Evolutionary conservation across 2,113 vertebrate genomes (phyloP).

Genomic region (Guaruba guarouba): DNA sequence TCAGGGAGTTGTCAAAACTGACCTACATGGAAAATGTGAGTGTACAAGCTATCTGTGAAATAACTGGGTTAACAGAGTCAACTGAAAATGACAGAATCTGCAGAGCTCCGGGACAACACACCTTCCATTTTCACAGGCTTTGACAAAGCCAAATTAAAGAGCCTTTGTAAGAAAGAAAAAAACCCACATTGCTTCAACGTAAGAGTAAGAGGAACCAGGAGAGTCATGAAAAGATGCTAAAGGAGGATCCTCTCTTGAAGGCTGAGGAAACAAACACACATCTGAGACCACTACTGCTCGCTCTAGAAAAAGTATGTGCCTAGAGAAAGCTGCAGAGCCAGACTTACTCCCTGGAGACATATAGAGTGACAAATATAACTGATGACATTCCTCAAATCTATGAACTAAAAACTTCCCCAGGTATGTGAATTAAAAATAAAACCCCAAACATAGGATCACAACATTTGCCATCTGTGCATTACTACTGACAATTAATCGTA

Average conservation of each 20-base stretch:
- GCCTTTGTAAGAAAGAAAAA: not conserved
- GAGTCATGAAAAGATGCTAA: not conserved
- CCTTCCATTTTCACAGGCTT: not conserved
- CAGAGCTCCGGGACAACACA: not conserved
- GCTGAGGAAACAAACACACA: not conserved
- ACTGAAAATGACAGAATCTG: not conserved
- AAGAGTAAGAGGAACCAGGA: not conserved
- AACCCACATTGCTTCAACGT: not conserved
- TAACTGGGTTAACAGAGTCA: slow-evolving; percentile 9
- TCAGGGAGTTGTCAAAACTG: not conserved
- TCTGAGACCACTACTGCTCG: not conserved
- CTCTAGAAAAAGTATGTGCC: not conserved
- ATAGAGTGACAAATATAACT: not conserved
- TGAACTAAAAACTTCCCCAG: not conserved
- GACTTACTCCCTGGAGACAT: not conserved
- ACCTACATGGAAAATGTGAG: not conserved
- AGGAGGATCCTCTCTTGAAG: not conserved
- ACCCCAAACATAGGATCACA: not conserved
- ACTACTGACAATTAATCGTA: not conserved
- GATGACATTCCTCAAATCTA: not conserved
- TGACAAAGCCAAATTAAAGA: not conserved
- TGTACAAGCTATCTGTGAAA: not conserved
- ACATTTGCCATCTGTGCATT: not conserved
- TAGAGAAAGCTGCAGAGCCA: not conserved
- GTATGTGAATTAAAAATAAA: not conserved